A percentile compares a stretch with the other conserved stretches of the same genome.
phyloP scores from a whole-genome alignment of 2,113 vertebrate genomes.

The Clarias magur region DNA sequence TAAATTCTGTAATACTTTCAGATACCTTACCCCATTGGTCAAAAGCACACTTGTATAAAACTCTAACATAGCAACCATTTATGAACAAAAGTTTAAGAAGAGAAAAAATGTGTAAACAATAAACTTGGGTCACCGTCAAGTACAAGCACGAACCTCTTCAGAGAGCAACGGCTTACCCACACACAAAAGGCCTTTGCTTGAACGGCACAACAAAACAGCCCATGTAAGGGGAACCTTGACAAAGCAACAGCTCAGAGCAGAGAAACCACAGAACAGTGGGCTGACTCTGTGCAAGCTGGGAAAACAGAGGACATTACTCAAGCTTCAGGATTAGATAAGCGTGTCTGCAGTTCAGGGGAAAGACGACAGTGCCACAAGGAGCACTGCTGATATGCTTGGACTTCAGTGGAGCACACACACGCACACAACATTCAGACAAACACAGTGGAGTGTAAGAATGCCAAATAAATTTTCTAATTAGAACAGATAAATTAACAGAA shows the following conservation, averaged over 20 bases:
- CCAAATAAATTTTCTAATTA: conserved; percentile 29
- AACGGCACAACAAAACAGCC: not conserved
- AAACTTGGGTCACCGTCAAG: conserved; percentile 12
- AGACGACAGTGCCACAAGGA: not conserved
- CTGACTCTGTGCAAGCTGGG: not conserved
- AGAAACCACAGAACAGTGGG: not conserved
- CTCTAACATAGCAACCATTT: conserved; percentile 16
- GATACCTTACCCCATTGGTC: not conserved
- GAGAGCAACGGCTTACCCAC: not conserved
- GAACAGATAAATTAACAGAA: conserved; percentile 47
- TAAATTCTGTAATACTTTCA: not conserved
- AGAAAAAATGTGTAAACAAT: conserved; percentile 38
- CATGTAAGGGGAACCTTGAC: not conserved
- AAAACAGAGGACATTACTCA: not conserved
- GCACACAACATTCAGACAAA: conserved; percentile 13
- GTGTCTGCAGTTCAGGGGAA: not conserved
- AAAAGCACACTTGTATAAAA: not conserved
- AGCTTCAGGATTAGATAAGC: not conserved
- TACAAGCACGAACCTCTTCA: not conserved
- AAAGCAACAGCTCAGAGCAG: not conserved
- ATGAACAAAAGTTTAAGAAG: conserved; percentile 20
- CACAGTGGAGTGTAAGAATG: not conserved
- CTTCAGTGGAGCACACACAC: not conserved
- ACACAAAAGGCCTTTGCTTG: not conserved
- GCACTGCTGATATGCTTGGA: conserved; percentile 10